A percentile compares a stretch with the other conserved stretches of the same genome.
These are phyloP conservation scores for Trachelus tabidus DNA, from an alignment of 2,888 invertebrate genomes.

Conservation along the genomic window DNA sequence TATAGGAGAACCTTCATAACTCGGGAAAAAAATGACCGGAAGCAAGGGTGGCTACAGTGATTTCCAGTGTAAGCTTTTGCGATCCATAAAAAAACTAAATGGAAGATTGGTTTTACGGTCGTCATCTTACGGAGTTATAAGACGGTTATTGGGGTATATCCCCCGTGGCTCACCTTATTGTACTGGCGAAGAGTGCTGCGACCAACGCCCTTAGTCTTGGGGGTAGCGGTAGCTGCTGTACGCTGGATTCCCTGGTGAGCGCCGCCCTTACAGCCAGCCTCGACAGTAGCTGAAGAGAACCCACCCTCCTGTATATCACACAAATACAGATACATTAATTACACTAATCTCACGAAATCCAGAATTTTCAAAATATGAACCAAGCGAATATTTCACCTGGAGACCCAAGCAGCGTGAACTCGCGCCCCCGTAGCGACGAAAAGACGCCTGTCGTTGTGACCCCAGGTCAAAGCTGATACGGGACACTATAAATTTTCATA, in stretches of 20 bases:
- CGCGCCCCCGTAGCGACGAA: constrained; percentile 94
- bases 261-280: constrained; percentile 83
- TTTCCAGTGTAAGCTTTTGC: too few species aligned
- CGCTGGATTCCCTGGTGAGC: constrained; percentile 78
- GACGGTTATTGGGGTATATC: background rate
- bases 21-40: too few species aligned
- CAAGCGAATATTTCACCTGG: constrained; percentile 63
- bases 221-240: constrained; percentile 87
- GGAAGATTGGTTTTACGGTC: constrained; percentile 1
- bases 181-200: constrained; percentile 90
- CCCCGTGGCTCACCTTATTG: constrained; percentile 70
- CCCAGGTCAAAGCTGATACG: constrained; percentile 97
- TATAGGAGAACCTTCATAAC: too few species aligned
- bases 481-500: constrained; percentile 71
- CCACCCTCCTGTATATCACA: constrained; percentile 74
- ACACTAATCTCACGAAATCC: background rate
- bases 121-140: constrained; percentile 9
- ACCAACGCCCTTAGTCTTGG: constrained; percentile 86
- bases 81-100: background rate
- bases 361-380: background rate
- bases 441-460: constrained; percentile 94
- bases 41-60: too few species aligned
- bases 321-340: background rate
- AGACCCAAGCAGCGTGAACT: constrained; percentile 94
- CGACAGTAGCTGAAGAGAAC: constrained; percentile 90